Evolutionary conservation across 2,888 invertebrate species (phyloP).

Genomic region (Tuberolachnus salignus): DNA sequence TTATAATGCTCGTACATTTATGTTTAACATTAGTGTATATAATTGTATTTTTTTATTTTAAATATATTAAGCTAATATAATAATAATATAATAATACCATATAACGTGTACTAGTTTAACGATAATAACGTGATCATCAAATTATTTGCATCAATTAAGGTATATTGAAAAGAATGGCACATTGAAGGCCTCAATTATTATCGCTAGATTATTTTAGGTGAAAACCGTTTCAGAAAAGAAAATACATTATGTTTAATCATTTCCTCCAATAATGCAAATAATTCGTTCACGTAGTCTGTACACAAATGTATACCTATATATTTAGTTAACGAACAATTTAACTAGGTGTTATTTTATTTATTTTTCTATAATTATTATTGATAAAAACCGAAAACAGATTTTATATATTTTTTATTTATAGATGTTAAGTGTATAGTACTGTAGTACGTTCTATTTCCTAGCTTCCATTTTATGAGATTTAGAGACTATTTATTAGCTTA

Average conservation of each 20-base stretch:
- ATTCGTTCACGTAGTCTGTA: conserved; percentile 2
- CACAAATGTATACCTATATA: no score
- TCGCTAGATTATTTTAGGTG: conserved; percentile 16
- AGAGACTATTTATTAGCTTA: no score
- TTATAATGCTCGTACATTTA: not conserved
- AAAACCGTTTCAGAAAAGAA: conserved; percentile 8
- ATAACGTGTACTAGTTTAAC: not conserved
- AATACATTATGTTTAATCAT: conserved; percentile 11
- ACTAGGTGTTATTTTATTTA: no score
- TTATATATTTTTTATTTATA: no score
- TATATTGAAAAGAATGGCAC: not conserved
- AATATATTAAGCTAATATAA: no score
- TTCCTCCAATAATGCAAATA: not conserved
- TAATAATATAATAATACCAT: not conserved
- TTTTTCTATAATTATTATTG: no score
- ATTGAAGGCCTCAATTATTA: conserved; percentile 6
- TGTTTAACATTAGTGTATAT: no score
- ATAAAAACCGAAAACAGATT: no score
- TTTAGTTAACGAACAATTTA: no score
- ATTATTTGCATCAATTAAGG: not conserved
- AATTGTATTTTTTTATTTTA: not conserved
- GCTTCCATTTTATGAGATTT: no score
- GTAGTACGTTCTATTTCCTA: no score
- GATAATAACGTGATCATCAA: not conserved
- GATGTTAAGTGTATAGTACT: no score